Evolutionary conservation across 92 coral and sea anemone species (phyloP), one percentile per base, ranked within the genome.

Genomic region (Palythoa caribaeorum): DNA sequence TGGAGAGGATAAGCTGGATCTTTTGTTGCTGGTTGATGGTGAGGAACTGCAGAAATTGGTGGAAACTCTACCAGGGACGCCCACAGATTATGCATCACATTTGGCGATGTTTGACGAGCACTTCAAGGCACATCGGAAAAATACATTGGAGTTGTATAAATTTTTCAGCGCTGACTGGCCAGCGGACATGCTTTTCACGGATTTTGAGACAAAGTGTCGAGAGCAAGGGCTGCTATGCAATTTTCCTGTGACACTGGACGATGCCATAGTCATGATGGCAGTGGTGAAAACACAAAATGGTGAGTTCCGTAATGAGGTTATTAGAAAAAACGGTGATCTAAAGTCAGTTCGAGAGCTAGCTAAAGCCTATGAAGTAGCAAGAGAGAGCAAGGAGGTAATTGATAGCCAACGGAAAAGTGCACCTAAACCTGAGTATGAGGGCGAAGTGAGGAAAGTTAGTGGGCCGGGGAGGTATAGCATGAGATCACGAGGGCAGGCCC

Each of bases 1-100:
- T 62, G 28, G 20, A 16, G 35, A 2, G 35, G 69, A 62, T 62
- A 60, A 60, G 73, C 62, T 86, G 20, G 93, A 90, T 66, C 73
- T 90, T 35, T 52, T 90, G 63, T 63, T 90, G 79, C 48, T 90
- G 72, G 92, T 85, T n/a, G 90, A 79, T 39, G 86, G 92, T 19
- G 80, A 89, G 76, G 70, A 90, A 62, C 89, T 83, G 10, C 92
- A 83, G 69, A 89, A 83, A 54, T 57, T 57, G 48, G 70, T 87
- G 7, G 86, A 89, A 89, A 89, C 92, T 12, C 60, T 89, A 70
- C 89, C 92, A 9, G 92, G 86, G 11, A 51, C 44, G 71, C 88
- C 80, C 40, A 84, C 79, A 37, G 77, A 84, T 51, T 84, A 71
- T 19, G 28, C 28, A 13, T 84, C 71, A 17, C 79, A 66, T 44